Percentiles rank a stretch among this genome's conserved stretches.
These are phyloP conservation scores for Eulemur albifrons DNA, from an alignment of 2,797 vertebrate genomes.

Conservation along the genomic window DNA sequence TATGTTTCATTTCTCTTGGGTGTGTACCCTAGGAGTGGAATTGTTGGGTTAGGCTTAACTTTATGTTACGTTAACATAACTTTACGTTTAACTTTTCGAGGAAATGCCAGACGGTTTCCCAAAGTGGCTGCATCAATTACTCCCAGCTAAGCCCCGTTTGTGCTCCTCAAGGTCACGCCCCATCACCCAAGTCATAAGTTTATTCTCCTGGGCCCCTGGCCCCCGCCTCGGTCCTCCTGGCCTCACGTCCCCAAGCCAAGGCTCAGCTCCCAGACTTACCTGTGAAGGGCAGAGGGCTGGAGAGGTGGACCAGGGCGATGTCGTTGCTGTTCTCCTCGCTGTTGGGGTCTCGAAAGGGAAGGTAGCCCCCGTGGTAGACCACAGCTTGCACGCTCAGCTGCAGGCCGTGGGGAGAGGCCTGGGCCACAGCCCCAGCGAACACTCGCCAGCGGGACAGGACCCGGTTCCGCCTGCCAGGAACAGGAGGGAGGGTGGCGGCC, in stretches of 20 bases:
- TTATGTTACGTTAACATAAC: too few relatives aligned
- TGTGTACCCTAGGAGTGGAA: background rate
- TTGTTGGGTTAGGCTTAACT: too few relatives aligned
- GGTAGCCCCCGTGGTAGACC: conserved; percentile 92
- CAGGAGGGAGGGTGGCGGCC: background rate
- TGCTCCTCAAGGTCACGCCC: background rate
- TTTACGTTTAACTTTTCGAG: background rate
- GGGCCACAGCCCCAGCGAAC: conserved; percentile 90
- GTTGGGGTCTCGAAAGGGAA: conserved; percentile 91
- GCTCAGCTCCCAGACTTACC: conserved; percentile 80
- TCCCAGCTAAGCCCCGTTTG: background rate
- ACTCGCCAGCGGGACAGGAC: conserved; percentile 90
- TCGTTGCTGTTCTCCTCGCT: conserved; percentile 95
- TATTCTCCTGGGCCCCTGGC: background rate
- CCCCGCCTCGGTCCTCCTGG: background rate
- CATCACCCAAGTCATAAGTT: too few relatives aligned
- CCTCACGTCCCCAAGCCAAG: background rate
- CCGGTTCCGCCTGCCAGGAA: conserved; percentile 87
- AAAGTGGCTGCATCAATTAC: background rate
- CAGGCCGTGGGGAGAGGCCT: conserved; percentile 84
- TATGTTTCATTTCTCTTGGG: background rate
- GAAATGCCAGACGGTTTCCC: background rate
- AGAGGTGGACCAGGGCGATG: conserved; percentile 91
- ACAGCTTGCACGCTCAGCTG: conserved; percentile 91
- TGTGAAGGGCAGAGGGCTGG: conserved; percentile 88